Evolutionary conservation across 2,113 vertebrate genomes (phyloP).

Genomic region (Orthonyx spaldingii): DNA sequence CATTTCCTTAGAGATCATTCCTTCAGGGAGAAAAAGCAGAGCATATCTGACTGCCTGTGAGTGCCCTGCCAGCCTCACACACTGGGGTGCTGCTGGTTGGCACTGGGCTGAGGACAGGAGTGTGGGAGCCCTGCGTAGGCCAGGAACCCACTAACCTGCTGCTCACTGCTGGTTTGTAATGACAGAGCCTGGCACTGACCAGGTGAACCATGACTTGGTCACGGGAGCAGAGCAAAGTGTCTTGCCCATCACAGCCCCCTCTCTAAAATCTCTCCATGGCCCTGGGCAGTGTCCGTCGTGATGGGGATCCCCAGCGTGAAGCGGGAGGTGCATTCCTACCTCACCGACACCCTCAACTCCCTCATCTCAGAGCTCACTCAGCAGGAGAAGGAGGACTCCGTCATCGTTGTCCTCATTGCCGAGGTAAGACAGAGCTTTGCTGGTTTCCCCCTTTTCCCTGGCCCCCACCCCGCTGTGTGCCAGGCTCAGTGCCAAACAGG

Average conservation of each 20-base stretch:
- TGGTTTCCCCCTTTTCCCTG: not conserved
- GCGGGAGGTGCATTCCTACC: slow-evolving; percentile 94
- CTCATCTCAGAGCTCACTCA: slow-evolving; percentile 92
- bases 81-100: not conserved
- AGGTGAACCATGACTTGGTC: not conserved
- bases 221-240: not conserved
- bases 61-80: not conserved
- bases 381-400: slow-evolving; percentile 90
- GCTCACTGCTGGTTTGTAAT: not conserved
- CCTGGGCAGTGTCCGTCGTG: slow-evolving; percentile 88
- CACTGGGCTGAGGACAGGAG: not conserved
- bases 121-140: not conserved
- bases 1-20: not conserved
- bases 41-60: not conserved
- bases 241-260: not conserved
- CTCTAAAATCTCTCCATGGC: slow-evolving; percentile 39
- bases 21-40: not conserved
- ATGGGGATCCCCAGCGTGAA: slow-evolving; percentile 97
- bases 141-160: not conserved
- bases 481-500: not conserved
- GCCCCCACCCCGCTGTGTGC: not conserved
- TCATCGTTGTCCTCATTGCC: slow-evolving; percentile 94
- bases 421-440: slow-evolving; percentile 77
- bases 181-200: not conserved
- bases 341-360: slow-evolving; percentile 93